Base-by-base conservation (phyloP, 2,797 vertebrate species). In the Micropoecilia bifurca region DNA sequence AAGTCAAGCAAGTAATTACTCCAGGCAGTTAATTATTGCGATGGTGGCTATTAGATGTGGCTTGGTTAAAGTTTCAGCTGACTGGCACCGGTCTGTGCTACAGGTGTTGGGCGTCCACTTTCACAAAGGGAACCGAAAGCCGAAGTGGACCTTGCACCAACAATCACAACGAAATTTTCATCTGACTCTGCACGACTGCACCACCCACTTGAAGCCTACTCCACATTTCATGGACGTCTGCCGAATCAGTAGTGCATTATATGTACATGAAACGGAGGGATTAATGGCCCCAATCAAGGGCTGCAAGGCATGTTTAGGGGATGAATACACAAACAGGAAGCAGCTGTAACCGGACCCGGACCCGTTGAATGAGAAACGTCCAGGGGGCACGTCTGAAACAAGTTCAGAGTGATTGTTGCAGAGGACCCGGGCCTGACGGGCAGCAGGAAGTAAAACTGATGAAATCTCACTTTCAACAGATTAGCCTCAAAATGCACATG, bases 291-390 rank as follows among this genome's bases (percentile, higher is more conserved):
- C 55, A 53, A 74, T 78, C 75, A 59, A 45, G 83, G 83, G 79
- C 83, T 85, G 82, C 39, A 12, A 73, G 73, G 73, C 16, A 22
- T 75, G 82, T 71, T 86, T 55, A 74, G 20, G 75, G 80, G 86
- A 87, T 75, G 77, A 86, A 83, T 80, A 87, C 76, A 81, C 86
- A 87, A 93, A 93, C 91, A 93, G 89, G 89, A 93, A 92, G 87
- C 47, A 79, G 77, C 68, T 28, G 1, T 36, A 68, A 7, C 47
- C 59, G 83, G 71, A 50, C 81, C 41, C 22, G 1, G 69, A 81
- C 66, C 45, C 36, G 41, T 50, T 57, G 72, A 79, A 87, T 83
- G 43, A 78, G 85, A 88, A 90, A 86, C 80, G 71, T 71, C 45
- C 33, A 71, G 79, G 73, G 36, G 61, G 87, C 71, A 79, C 57